phyloP scores from a whole-genome alignment of 2,888 invertebrate species.

The Priocnemis perturbator region DNA sequence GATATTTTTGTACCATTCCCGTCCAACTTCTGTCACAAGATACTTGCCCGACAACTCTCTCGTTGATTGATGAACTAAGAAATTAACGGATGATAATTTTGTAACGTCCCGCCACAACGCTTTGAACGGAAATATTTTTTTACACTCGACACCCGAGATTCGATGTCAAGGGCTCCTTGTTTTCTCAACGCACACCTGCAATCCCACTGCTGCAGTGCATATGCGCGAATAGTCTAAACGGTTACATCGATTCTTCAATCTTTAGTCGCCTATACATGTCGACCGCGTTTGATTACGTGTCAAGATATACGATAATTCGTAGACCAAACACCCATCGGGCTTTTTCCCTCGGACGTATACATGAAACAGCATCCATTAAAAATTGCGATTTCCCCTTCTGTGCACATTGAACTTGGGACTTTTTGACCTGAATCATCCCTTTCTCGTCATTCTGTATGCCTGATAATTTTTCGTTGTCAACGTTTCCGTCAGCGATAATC shows the following conservation, averaged over 20 bases:
- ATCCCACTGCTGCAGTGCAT: slow-evolving; percentile 30
- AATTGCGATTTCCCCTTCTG: no score
- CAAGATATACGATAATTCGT: neutral
- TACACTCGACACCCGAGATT: neutral
- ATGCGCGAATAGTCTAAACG: slow-evolving; percentile 35
- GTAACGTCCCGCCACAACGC: no score
- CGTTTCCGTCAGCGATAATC: slow-evolving; percentile 37
- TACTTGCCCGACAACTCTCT: no score
- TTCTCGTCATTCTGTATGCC: neutral
- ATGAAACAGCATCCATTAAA: no score
- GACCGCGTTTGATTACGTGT: no score
- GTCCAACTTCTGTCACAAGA: no score
- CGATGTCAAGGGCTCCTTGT: neutral
- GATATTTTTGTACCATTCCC: no score
- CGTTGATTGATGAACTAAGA: no score
- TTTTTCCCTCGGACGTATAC: no score
- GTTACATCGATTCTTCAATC: slow-evolving; percentile 41
- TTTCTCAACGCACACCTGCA: slow-evolving; percentile 6
- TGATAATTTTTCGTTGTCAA: neutral
- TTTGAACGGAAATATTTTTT: neutral
- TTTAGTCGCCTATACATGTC: neutral
- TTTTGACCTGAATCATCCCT: slow-evolving; percentile 4
- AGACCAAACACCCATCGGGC: no score
- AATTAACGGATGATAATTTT: no score
- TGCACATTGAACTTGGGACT: slow-evolving; percentile 15